These are phyloP conservation scores for Gouania willdenowi DNA, from an alignment of 2,797 vertebrate genomes.

Conservation along the genomic window DNA sequence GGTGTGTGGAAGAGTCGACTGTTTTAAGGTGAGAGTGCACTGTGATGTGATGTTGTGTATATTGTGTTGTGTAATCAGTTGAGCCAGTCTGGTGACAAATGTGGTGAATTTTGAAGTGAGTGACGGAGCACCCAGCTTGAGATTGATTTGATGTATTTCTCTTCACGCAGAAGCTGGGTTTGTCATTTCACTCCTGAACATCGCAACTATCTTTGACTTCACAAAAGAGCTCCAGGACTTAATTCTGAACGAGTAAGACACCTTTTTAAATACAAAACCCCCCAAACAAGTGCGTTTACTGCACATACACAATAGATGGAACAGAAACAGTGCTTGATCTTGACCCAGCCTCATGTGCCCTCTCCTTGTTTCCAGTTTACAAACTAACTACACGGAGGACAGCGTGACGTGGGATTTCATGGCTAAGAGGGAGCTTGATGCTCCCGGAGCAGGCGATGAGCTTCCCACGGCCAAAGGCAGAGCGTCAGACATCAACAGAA, in stretches of 20 bases:
- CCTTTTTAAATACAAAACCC: not conserved
- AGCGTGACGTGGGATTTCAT: slow-evolving; percentile 89
- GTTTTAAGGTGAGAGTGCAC: too few relatives aligned
- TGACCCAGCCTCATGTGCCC: not conserved
- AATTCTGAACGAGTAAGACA: slow-evolving; percentile 86
- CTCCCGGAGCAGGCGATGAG: slow-evolving; percentile 57
- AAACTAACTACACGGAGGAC: slow-evolving; percentile 77
- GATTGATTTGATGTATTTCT: not conserved
- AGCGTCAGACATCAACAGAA: slow-evolving; percentile 70
- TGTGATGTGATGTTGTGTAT: too few relatives aligned
- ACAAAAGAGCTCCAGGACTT: slow-evolving; percentile 85
- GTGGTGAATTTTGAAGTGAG: too few relatives aligned
- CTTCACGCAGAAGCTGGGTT: slow-evolving; percentile 78
- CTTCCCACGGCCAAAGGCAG: slow-evolving; percentile 74
- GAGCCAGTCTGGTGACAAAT: too few relatives aligned
- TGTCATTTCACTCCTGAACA: slow-evolving; percentile 81
- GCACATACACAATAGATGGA: not conserved
- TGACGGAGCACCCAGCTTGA: too few relatives aligned
- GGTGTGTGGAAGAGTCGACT: too few relatives aligned
- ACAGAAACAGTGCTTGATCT: not conserved
- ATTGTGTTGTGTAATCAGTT: too few relatives aligned
- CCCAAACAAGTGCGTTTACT: not conserved
- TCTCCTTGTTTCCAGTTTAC: slow-evolving; percentile 70
- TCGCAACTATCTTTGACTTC: slow-evolving; percentile 89
- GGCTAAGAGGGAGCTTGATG: slow-evolving; percentile 84